phyloP scores from a whole-genome alignment of 2,888 invertebrate genomes.

The Orthonevra nobilis region DNA sequence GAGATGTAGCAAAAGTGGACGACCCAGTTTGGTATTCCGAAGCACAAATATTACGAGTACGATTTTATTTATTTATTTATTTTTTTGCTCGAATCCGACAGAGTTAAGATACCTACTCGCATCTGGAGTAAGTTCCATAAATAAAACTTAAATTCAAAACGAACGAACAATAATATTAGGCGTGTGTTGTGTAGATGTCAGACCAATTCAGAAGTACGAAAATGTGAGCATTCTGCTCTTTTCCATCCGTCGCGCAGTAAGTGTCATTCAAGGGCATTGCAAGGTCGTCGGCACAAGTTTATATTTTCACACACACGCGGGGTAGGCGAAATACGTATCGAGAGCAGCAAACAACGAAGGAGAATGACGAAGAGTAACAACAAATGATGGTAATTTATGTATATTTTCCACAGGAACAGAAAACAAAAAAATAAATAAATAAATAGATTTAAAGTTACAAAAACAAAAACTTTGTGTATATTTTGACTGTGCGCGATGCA shows the following conservation, averaged over 20 bases:
- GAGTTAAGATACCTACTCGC: conserved; percentile 36
- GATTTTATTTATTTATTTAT: too few species aligned
- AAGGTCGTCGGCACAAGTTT: conserved; percentile 76
- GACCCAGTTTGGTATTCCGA: conserved; percentile 7
- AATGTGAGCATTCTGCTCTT: conserved; percentile 61
- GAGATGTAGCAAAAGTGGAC: conserved; percentile 6
- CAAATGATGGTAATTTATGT: conserved; percentile 21
- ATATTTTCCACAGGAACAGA: conserved; percentile 3
- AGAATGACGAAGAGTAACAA: conserved; percentile 31
- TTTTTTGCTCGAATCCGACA: conserved; percentile 12
- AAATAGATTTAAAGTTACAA: neutral
- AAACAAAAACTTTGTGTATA: conserved; percentile 1
- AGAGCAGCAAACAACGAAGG: conserved; percentile 20
- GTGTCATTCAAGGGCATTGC: conserved; percentile 80
- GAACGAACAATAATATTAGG: conserved; percentile 35
- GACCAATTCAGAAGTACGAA: conserved; percentile 52
- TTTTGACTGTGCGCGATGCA: neutral
- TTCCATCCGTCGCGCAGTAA: conserved; percentile 75
- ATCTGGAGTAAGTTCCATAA: conserved; percentile 34
- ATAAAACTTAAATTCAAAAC: conserved; percentile 32
- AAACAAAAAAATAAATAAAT: neutral
- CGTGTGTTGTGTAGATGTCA: conserved; percentile 33
- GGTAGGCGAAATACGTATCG: conserved; percentile 35
- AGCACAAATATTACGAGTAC: conserved; percentile 20
- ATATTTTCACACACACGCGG: conserved; percentile 65